Evolutionary conservation across 2,113 vertebrate species (phyloP).

Genomic region (Glareola pratincola): DNA sequence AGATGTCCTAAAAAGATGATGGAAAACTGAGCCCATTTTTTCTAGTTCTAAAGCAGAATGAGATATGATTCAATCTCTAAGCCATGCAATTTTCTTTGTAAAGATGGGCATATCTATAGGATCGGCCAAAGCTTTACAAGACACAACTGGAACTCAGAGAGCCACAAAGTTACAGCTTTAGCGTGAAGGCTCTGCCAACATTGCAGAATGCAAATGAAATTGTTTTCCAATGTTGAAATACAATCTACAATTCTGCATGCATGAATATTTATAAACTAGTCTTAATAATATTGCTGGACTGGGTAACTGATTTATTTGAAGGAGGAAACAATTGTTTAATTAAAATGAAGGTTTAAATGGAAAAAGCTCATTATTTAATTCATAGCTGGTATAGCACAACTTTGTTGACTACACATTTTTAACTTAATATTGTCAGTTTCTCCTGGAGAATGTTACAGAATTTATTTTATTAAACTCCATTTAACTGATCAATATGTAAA

Average conservation of each 20-base stretch:
- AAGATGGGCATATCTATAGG: neutral
- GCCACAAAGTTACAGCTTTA: neutral
- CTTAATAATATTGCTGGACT: slow-evolving; percentile 26
- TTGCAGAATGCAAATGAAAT: neutral
- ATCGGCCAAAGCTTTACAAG: neutral
- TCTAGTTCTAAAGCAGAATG: neutral
- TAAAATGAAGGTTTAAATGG: slow-evolving; percentile 54
- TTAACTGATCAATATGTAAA: neutral
- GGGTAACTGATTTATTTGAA: slow-evolving; percentile 56
- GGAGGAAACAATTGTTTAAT: slow-evolving; percentile 50
- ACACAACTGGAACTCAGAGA: neutral
- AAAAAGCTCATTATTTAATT: neutral
- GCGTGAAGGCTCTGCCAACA: neutral
- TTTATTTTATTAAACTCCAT: neutral
- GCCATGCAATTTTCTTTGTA: neutral
- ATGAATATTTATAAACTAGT: neutral
- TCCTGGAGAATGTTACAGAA: neutral
- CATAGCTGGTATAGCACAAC: neutral
- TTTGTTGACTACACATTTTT: neutral
- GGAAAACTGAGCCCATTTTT: neutral
- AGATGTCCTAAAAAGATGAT: neutral
- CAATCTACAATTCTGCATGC: neutral
- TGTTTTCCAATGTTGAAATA: neutral
- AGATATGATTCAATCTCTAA: neutral
- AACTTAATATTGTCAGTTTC: neutral